Evolutionary conservation across 1,140 invertebrate species (phyloP), one percentile per base, ranked within the genome.

Genomic region (Nylanderia fulva): DNA sequence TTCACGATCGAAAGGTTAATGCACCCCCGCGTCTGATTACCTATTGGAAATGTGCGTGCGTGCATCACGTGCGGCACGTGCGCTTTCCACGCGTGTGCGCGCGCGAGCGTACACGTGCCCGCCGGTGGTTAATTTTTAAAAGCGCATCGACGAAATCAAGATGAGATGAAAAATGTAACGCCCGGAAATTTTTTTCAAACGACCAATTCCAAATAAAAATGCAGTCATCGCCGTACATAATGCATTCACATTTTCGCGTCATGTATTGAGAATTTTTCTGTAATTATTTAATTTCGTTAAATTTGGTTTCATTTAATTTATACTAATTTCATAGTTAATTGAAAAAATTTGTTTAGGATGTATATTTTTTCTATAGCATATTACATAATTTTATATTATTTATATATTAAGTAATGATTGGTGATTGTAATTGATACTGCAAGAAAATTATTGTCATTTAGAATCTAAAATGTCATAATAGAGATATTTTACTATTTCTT

Each of bases 1-100:
- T 89, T 74, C 80, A 42, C 88, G 87, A 88, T 89, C 87, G 77
- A 89, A 88, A 89, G 88, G 88, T 88, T 88, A 88, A 86, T 69
- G 84, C 88, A 86, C 84, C 88, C 84, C 84, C 71, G 72, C 77
- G 84, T 79, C 88, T 86, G 88, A 88, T 88, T 89, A 88, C 84
- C 66, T 68, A 29, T 58, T 86, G 86, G 61, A 83, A 86, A 72
- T 88, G 87, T 89, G 79, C 87, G 87, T 88, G 88, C 87, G 39
- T 86, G 84, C 77, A 86, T 88, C 86, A 75, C 58, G 75, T 69
- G 69, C 74, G 63, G 77, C 88, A 86, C 88, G 88, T 84, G 88
- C 48, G 87, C 77, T 84, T 80, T 89, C 66, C 87, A 86, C 84
- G 87, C 84, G 88, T 86, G 83, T 71, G 84, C 74, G 56, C 85